Evolutionary conservation across 2,113 vertebrate species (phyloP), one percentile per base, ranked within the genome.

Genomic region (Alaudala cheleensis): DNA sequence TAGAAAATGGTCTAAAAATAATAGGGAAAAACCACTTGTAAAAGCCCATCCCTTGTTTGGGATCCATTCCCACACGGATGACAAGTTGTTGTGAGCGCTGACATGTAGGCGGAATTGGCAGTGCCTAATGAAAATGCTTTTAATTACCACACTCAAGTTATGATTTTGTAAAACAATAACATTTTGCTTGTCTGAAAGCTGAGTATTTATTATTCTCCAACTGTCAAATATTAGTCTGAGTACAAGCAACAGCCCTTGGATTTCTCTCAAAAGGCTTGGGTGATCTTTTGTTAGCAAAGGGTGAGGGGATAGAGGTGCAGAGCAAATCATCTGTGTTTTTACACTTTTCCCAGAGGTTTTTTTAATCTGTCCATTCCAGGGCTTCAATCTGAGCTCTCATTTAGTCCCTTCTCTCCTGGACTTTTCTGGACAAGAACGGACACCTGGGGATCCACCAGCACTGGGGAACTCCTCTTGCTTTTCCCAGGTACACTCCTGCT

Each of bases 141-240:
- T 93, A 93, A 96, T 96, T 96, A 50, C 69, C 86, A 58, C 80
- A 88, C 60, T 92, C 71, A n/a, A 51, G 79, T 88, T 69, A 58
- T 19, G 56, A 67, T 91, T 97, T 88, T 91, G 66, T 49, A 92
- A 96, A 96, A 97, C 92, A 97, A 93, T 94, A 95, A 94, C 76
- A 93, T 92, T 97, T 93, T 95, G 82, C 82, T 95, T 92, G 65
- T 86, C 76, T 71, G 80, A 86, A 95, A 95, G 67, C 94, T 88
- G 40, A 88, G 83, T 73, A 62, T 94, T 93, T 92, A 53, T 90
- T 83, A 84, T 78, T 83, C 88, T 78, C 64, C 77, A 71, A 44
- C 67, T 93, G 86, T 69, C 92, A 96, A 95, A 86, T 73, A 92
- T 86, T 83, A 74, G 64, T 42, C 67, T 77, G 81, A 88, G 72